Evolutionary conservation across 1,140 invertebrate species (phyloP), one percentile per base, ranked within the genome.

Genomic region (Neelides sp.): DNA sequence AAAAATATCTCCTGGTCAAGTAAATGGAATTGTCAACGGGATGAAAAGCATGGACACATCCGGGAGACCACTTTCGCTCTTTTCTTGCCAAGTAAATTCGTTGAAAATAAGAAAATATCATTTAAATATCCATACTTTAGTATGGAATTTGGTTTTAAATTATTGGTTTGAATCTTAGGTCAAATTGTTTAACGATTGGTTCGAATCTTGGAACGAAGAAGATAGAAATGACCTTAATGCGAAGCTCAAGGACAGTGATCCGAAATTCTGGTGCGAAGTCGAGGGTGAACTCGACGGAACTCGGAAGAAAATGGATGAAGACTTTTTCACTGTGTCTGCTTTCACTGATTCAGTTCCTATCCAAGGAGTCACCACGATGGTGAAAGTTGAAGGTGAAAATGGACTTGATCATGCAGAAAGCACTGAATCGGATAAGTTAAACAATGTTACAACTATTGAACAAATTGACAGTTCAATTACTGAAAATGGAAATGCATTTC

Each of bases 181-280:
- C 0, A 61, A 61, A 28, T 34, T 61, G 15, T 57, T 61, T 27
- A 61, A 61, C 24, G 59, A 61, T 15, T 61, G 59, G 59, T 61
- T 55, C 55, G 44, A 36, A 15, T 40, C 49, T 2, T 61, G 55
- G 55, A 40, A 17, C 19, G 46, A 52, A 32, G 35, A 26, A n/a
- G 55, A 57, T 20, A 26, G 36, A 19, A 48, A 54, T 13, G 44
- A 43, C 4, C 43, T 57, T 3, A 52, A n/a, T 3, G 30, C 32
- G 0, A 3, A 30, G 4, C 7, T 61, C 15, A 45, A 52, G 24
- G 45, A 52, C 0, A 53, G 34, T 22, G 55, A 61, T 51, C 20
- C 49, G 13, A 57, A 61, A 41, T 61, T 61, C 43, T 61, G 55
- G 55, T 28, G 20, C 2, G 52, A 54, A 35, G 35, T 61, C 1